phyloP scores from a whole-genome alignment of 2,113 vertebrate genomes.

The Eulemur rufifrons region DNA sequence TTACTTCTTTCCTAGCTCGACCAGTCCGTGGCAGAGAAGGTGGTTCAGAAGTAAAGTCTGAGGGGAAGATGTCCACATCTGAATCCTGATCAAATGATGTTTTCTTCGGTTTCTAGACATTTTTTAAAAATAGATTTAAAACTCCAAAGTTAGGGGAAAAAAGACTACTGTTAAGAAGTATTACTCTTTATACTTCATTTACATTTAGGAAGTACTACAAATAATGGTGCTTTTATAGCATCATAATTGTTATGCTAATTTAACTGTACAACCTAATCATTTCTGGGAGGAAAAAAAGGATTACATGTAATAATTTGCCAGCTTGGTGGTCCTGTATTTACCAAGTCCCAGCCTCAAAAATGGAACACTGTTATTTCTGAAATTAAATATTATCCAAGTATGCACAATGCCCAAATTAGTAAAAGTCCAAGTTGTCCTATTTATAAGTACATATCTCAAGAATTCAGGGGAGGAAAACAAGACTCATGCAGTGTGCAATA shows the following conservation, averaged over 20 bases:
- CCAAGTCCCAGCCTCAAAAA: background rate
- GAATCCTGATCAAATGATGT: constrained; percentile 88
- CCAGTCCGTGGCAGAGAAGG: constrained; percentile 89
- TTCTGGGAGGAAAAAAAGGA: background rate
- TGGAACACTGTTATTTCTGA: background rate
- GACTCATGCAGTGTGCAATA: background rate
- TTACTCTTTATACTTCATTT: background rate
- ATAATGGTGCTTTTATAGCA: constrained; percentile 6
- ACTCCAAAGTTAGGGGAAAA: background rate
- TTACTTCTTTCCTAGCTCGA: constrained; percentile 95
- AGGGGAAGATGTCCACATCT: constrained; percentile 89
- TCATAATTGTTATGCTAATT: background rate
- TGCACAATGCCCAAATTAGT: background rate
- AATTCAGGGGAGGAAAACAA: background rate
- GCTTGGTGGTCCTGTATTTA: background rate
- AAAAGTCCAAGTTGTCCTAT: background rate
- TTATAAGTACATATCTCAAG: background rate
- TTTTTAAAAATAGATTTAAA: background rate
- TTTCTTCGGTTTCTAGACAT: constrained; percentile 92
- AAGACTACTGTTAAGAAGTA: background rate
- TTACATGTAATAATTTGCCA: background rate
- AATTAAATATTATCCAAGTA: background rate
- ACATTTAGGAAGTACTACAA: background rate
- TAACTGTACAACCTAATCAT: background rate
- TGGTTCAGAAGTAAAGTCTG: constrained; percentile 84